Evolutionary conservation across 2,797 vertebrate species (phyloP).

Genomic region (Lates japonicus): DNA sequence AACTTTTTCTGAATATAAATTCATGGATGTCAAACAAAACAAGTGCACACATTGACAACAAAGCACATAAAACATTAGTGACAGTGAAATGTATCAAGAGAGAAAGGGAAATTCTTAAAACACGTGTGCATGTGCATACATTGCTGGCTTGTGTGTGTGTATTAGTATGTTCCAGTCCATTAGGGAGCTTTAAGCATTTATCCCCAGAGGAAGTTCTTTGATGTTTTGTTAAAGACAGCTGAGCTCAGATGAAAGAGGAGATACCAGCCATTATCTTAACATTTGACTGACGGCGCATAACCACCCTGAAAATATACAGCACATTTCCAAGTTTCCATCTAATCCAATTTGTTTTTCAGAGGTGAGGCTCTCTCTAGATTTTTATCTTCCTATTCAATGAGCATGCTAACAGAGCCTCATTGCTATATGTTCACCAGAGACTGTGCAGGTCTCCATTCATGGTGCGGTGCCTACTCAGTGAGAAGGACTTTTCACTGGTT

Average conservation of each 20-base stretch:
- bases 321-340: slow-evolving; percentile 28
- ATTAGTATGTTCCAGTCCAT: slow-evolving; percentile 40
- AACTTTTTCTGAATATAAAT: neutral
- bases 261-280: slow-evolving; percentile 39
- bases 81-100: neutral
- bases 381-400: neutral
- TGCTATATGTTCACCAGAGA: neutral
- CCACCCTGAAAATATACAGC: slow-evolving; percentile 23
- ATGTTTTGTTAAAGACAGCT: slow-evolving; percentile 54
- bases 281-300: slow-evolving; percentile 52
- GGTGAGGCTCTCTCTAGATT: neutral
- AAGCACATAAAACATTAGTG: neutral
- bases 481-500: neutral
- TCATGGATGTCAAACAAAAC: neutral
- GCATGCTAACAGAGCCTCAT: neutral
- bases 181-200: slow-evolving; percentile 27
- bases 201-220: slow-evolving; percentile 65
- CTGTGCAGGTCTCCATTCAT: neutral
- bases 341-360: slow-evolving; percentile 1
- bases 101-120: neutral
- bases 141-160: neutral
- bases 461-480: neutral
- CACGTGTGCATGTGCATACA: neutral
- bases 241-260: slow-evolving; percentile 58
- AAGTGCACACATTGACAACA: neutral